A percentile compares a stretch with the other conserved stretches of the same genome.
phyloP scores from a whole-genome alignment of 2,888 invertebrate genomes.

The Megastigmus dorsalis region DNA sequence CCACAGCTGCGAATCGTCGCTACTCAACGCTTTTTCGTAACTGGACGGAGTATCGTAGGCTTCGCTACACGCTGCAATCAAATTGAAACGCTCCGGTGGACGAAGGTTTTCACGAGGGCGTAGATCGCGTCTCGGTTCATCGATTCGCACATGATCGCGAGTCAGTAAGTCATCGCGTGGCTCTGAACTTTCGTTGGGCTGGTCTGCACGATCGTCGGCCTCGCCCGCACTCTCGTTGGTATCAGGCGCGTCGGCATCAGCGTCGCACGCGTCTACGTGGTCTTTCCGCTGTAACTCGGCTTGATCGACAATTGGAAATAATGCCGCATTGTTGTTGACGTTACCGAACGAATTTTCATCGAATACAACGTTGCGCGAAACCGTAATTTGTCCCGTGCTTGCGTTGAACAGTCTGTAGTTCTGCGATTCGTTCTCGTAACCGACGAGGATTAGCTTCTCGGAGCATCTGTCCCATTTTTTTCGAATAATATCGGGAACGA shows the following conservation, averaged over 20 bases:
- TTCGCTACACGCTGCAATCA: constrained; percentile 21
- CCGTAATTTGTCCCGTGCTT: background rate
- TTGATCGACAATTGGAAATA: too few relatives aligned
- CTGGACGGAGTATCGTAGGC: constrained; percentile 1
- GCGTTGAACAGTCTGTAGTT: constrained; percentile 10
- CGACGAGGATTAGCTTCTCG: background rate
- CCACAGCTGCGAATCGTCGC: constrained; percentile 21
- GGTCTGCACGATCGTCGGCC: background rate
- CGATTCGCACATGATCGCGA: too few relatives aligned
- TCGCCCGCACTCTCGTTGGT: background rate
- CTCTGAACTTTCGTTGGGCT: too few relatives aligned
- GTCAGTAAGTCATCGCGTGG: too few relatives aligned
- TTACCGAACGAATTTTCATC: background rate
- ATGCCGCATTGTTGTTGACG: background rate
- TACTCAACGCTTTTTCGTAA: constrained; percentile 39
- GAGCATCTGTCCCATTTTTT: constrained; percentile 22
- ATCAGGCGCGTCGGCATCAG: too few relatives aligned
- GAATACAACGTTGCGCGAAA: constrained; percentile 3
- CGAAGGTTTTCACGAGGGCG: background rate
- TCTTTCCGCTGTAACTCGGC: too few relatives aligned
- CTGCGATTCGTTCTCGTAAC: background rate
- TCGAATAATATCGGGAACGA: constrained; percentile 15
- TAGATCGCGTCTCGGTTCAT: too few relatives aligned
- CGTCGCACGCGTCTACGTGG: too few relatives aligned
- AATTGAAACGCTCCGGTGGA: constrained; percentile 25